These are phyloP conservation scores for Danaus melanippus DNA, from an alignment of 1,140 invertebrate genomes.

Conservation along the genomic window DNA sequence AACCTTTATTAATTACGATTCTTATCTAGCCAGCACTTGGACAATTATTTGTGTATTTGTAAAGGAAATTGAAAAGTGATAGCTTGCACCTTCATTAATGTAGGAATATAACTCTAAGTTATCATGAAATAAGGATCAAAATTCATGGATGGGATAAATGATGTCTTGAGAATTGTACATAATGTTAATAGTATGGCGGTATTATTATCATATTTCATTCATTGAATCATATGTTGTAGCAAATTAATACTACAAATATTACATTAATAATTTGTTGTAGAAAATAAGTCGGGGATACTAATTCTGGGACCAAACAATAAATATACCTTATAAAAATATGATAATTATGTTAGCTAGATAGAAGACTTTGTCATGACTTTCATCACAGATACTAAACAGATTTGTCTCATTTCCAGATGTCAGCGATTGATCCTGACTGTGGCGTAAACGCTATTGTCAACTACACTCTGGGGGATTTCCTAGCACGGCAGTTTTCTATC, in stretches of 20 bases:
- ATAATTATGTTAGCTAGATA: too few relatives aligned
- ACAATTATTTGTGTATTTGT: constrained; percentile 36
- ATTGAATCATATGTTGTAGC: constrained; percentile 15
- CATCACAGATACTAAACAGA: too few relatives aligned
- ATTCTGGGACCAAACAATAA: too few relatives aligned
- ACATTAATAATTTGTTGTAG: constrained; percentile 15
- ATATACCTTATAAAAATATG: too few relatives aligned
- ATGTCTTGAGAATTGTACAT: constrained; percentile 6
- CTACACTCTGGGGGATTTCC: constrained; percentile 87
- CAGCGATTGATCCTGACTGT: constrained; percentile 94
- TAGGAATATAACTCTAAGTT: not conserved
- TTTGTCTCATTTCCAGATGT: constrained; percentile 79
- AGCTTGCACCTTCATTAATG: not conserved
- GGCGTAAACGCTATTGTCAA: constrained; percentile 95
- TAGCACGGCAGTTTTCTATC: constrained; percentile 83
- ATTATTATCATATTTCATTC: constrained; percentile 21
- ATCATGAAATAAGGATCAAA: not conserved
- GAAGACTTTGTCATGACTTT: too few relatives aligned
- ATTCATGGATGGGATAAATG: not conserved
- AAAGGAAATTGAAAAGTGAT: constrained; percentile 16
- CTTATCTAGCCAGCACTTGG: constrained; percentile 36
- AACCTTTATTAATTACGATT: constrained; percentile 54
- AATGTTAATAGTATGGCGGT: constrained; percentile 15
- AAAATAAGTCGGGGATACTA: constrained; percentile 9
- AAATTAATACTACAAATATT: constrained; percentile 18